Percentiles rank a stretch among this genome's conserved stretches.
These are phyloP conservation scores for Nasonovia ribisnigri DNA, from an alignment of 2,888 invertebrate genomes.

Conservation along the genomic window DNA sequence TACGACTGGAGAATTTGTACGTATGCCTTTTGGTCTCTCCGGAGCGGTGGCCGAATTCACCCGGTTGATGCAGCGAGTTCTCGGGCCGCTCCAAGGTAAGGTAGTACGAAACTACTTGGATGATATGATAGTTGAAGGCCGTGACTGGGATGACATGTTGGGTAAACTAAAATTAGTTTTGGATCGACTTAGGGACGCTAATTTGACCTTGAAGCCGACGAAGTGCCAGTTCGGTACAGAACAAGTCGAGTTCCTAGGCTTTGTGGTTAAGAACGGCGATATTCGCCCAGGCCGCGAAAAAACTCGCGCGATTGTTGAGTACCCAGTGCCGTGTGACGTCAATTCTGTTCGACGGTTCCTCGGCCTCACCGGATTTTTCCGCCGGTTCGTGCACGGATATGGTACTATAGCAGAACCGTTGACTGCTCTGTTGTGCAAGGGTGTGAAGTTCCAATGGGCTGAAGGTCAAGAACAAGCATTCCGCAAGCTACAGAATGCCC, in stretches of 20 bases:
- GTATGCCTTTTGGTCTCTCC: background rate
- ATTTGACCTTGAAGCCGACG: background rate
- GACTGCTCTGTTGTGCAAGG: too few relatives aligned
- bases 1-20: conserved; percentile 21
- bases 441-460: too few relatives aligned
- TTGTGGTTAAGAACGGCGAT: background rate
- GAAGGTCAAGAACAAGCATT: too few relatives aligned
- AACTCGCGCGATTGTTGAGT: too few relatives aligned
- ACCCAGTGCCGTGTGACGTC: too few relatives aligned
- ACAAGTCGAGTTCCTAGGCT: conserved; percentile 20
- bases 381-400: too few relatives aligned
- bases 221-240: conserved; percentile 14
- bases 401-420: too few relatives aligned
- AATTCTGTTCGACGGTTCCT: too few relatives aligned
- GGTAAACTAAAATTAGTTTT: background rate
- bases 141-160: background rate
- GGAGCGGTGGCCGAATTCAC: conserved; percentile 51
- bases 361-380: too few relatives aligned
- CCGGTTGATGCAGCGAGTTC: conserved; percentile 64
- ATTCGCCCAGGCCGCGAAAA: too few relatives aligned
- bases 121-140: background rate
- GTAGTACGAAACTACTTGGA: background rate
- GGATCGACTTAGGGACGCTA: background rate
- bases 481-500: too few relatives aligned
- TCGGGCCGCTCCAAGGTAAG: background rate